Evolutionary conservation across 2,888 invertebrate genomes (phyloP), one percentile per base, ranked within the genome.

Genomic region (Drosophila tanythrix): DNA sequence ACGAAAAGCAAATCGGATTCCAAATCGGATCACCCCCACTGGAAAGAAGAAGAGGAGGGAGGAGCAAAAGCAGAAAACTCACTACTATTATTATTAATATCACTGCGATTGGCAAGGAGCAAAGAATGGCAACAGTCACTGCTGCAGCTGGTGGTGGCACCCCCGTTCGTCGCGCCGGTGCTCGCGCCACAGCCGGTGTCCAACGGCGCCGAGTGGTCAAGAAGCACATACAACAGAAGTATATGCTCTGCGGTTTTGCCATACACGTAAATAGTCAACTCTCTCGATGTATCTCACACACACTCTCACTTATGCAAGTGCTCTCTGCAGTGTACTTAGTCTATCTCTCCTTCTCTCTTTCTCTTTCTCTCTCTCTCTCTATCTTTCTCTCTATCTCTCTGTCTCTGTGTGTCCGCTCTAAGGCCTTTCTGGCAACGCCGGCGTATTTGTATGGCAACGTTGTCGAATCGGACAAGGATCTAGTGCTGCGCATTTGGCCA

Each of bases 141-240:
- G 55, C 53, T 43, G 58, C 50, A 48, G 63, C 67, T n/a, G 56
- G 63, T 57, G 58, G 56, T 21, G 59, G 58, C 18, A 57, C 55
- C 8, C 64, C 76, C 15, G 81, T 86, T 7, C 83, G 91, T 31
- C 86, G 91, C 1, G 70, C 90, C 40, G 83, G 91, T n/a, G 88
- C 92, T 52, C 91, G 92, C 0, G 91, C 92, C 48, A 92, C 92
- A 51, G 90, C 92, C 61, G 92, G 92, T 8, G 91, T 92, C 21
- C 92, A 91, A 62, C 84, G 93, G 21, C 90, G 92, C 50, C 91
- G 93, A 25, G 92, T 93, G 66, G 89, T 93, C 74, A 93, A 93
- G 77, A 93, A 93, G 77, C 93, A 93, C 83, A 92, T 93, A 68
- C 93, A 93, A 87, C 93, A 93, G 82, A 93, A 93, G 86, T 93